phyloP scores from a whole-genome alignment of 2,797 vertebrate genomes.

The Tapera naevia region DNA sequence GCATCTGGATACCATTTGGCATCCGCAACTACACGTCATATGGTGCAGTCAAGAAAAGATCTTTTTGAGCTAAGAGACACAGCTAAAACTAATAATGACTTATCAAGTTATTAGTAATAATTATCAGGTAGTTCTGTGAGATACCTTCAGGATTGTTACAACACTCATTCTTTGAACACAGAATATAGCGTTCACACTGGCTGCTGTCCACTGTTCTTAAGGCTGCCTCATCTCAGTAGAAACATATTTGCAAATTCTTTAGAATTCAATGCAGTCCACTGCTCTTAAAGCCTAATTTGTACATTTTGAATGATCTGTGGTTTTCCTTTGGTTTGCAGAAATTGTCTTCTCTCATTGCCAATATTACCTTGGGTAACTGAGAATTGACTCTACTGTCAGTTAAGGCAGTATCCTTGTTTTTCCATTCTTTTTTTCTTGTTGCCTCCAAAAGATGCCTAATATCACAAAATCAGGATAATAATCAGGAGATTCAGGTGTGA shows the following conservation, averaged over 20 bases:
- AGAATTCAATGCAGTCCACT: background rate
- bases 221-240: background rate
- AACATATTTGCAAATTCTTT: background rate
- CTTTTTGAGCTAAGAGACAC: background rate
- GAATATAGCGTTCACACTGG: background rate
- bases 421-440: background rate
- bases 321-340: background rate
- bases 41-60: background rate
- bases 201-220: background rate
- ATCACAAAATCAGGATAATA: background rate
- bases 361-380: background rate
- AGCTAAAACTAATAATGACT: background rate
- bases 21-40: background rate
- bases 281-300: background rate
- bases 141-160: background rate
- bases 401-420: background rate
- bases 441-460: background rate
- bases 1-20: background rate
- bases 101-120: background rate
- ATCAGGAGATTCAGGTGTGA: background rate
- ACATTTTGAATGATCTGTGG: background rate
- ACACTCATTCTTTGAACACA: background rate
- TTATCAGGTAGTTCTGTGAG: background rate
- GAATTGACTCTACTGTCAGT: background rate
- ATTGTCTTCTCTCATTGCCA: background rate